Evolutionary conservation across 2,797 vertebrate species (phyloP).

Genomic region (Tokudaia muenninki): DNA sequence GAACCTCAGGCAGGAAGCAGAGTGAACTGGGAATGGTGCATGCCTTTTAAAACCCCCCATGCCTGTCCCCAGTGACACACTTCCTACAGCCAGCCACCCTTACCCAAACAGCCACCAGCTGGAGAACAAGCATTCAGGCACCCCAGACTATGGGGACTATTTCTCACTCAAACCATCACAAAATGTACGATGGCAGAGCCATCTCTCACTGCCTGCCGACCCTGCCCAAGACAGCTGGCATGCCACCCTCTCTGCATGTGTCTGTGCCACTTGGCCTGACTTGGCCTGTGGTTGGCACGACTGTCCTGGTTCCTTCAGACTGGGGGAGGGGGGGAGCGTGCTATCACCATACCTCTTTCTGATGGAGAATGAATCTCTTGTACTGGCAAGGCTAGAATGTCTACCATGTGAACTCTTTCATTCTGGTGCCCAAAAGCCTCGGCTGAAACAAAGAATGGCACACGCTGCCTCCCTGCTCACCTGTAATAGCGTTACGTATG

Average conservation of each 20-base stretch:
- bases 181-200: neutral
- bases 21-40: too few relatives aligned
- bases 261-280: neutral
- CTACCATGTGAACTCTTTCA: neutral
- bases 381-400: neutral
- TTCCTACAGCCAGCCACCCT: neutral
- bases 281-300: too few relatives aligned
- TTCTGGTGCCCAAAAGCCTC: neutral
- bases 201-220: neutral
- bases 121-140: neutral
- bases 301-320: neutral
- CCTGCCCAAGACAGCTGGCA: neutral
- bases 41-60: neutral
- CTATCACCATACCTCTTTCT: neutral
- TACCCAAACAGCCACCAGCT: neutral
- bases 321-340: neutral
- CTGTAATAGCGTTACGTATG: neutral
- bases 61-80: too few relatives aligned
- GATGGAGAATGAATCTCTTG: neutral
- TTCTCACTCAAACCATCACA: neutral
- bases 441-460: neutral
- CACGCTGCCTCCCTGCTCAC: neutral
- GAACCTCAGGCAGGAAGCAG: neutral
- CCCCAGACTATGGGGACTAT: too few relatives aligned
- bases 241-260: too few relatives aligned